Evolutionary conservation across 2,113 vertebrate genomes (phyloP).

Genomic region (Eulacestoma nigropectus): DNA sequence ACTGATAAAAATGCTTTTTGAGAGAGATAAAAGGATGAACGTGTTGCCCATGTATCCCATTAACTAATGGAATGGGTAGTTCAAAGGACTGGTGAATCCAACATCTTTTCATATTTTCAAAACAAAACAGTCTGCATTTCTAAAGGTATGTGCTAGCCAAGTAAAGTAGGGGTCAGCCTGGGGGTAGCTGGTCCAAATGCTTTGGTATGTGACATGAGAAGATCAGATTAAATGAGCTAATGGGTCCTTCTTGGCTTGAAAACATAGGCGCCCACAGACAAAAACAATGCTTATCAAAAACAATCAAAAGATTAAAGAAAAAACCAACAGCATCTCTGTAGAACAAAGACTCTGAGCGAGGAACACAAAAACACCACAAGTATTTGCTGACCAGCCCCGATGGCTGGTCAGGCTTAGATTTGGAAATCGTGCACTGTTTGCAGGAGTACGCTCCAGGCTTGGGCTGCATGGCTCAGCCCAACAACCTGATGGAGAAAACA

Average conservation of each 20-base stretch:
- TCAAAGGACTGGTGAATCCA: constrained; percentile 12
- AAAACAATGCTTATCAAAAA: constrained; percentile 61
- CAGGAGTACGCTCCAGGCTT: not conserved
- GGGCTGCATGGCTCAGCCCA: not conserved
- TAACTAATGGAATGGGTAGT: not conserved
- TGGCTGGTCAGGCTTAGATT: not conserved
- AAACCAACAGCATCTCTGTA: constrained; percentile 17
- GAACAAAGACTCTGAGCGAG: not conserved
- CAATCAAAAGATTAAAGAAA: constrained; percentile 49
- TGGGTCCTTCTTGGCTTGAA: constrained; percentile 26
- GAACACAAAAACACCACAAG: constrained; percentile 29
- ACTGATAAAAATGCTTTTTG: constrained; percentile 6
- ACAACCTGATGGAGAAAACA: not conserved
- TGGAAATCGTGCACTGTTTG: not conserved
- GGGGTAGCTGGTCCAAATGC: not conserved
- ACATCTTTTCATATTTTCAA: not conserved
- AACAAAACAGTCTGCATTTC: not conserved
- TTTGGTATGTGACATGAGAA: constrained; percentile 6
- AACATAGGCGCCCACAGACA: constrained; percentile 4
- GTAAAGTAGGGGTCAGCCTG: not conserved
- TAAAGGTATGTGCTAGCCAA: constrained; percentile 26
- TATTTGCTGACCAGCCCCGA: not conserved
- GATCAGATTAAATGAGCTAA: constrained; percentile 57
- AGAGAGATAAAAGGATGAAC: not conserved
- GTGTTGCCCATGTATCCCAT: not conserved